These are phyloP conservation scores for human (Homo sapiens) DNA, from an alignment of 2,113 vertebrate genomes.

Conservation along the genomic window DNA sequence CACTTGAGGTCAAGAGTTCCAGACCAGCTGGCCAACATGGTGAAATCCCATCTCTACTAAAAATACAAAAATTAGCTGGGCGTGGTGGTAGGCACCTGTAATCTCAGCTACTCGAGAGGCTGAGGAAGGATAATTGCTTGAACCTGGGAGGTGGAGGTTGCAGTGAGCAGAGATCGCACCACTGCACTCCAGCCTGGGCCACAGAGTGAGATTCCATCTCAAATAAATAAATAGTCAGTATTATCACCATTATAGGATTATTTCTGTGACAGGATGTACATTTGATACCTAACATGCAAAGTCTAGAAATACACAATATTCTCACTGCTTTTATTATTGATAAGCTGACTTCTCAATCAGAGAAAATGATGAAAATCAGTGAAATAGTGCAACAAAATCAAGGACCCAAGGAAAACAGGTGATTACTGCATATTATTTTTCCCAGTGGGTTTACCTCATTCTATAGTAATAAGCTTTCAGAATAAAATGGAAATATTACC, in stretches of 20 bases:
- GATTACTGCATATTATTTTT: neutral
- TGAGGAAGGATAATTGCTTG: too few species aligned
- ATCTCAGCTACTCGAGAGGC: too few species aligned
- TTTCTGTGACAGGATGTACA: neutral
- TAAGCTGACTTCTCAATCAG: neutral
- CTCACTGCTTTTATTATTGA: neutral
- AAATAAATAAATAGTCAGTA: neutral
- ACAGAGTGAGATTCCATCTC: too few species aligned
- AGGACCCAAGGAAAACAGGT: neutral
- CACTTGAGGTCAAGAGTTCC: too few species aligned
- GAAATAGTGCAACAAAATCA: neutral
- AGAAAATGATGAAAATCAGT: neutral
- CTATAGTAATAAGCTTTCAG: constrained; percentile 2
- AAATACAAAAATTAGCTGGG: too few species aligned
- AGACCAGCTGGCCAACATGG: too few species aligned
- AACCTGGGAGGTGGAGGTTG: too few species aligned
- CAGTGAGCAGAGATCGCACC: too few species aligned
- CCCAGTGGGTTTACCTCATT: neutral
- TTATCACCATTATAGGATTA: neutral
- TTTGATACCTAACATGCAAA: neutral
- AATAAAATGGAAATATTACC: constrained; percentile 25
- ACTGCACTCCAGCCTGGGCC: too few species aligned
- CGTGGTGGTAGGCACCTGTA: too few species aligned
- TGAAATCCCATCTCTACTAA: too few species aligned
- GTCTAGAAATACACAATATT: neutral